Conservation (phyloP, 2,888 invertebrate species). For the Glaucopsyche alexis region DNA sequence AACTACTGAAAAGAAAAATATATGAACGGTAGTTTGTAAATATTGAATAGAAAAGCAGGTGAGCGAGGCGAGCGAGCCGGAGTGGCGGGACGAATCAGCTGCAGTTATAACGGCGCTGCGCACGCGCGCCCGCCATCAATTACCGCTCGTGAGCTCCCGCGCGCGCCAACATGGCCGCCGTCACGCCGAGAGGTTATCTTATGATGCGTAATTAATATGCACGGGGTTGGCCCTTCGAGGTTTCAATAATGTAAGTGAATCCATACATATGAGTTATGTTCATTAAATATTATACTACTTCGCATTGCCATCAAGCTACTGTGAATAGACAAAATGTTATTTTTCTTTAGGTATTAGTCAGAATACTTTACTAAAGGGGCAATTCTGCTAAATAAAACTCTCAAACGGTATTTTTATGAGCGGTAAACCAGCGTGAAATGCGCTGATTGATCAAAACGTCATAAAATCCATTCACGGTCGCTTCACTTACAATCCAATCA, state of each 20-base stretch:
- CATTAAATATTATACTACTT: too few species aligned
- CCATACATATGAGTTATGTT: background rate
- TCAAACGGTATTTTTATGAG: too few species aligned
- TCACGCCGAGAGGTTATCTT: constrained; percentile 69
- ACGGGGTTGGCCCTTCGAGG: constrained; percentile 7
- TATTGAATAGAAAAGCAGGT: constrained; percentile 33
- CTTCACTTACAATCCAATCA: too few species aligned
- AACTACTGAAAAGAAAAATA: too few species aligned
- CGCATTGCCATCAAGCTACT: background rate
- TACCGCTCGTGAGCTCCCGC: constrained; percentile 77
- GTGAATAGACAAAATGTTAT: background rate
- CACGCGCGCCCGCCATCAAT: constrained; percentile 66
- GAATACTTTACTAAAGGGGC: too few species aligned
- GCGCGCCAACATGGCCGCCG: constrained; percentile 60
- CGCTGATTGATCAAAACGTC: too few species aligned
- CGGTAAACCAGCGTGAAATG: too few species aligned
- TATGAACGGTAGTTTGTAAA: background rate
- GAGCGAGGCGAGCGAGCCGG: constrained; percentile 24
- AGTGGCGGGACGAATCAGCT: constrained; percentile 42
- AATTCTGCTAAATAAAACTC: too few species aligned
- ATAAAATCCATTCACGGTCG: too few species aligned
- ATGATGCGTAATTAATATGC: constrained; percentile 17
- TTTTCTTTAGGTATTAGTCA: background rate
- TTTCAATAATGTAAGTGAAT: constrained; percentile 1
- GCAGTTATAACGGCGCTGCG: constrained; percentile 49